Conservation (phyloP, 2,797 vertebrate species). For the Eremophila alpestris region DNA sequence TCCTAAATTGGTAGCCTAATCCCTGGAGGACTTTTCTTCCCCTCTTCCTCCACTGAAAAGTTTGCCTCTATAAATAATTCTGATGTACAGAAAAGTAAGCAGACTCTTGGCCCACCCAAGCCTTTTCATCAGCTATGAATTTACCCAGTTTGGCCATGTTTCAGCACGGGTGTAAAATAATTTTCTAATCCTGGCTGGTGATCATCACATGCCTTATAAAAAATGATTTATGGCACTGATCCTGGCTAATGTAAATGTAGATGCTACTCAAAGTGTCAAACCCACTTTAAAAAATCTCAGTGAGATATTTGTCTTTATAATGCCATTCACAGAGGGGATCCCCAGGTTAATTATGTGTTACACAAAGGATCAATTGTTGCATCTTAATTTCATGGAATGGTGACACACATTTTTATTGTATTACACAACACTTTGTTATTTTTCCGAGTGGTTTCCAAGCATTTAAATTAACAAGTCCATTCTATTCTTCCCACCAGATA, state of each 20-base stretch:
- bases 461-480: neutral
- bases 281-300: neutral
- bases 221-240: constrained; percentile 15
- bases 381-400: neutral
- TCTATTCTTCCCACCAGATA: neutral
- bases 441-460: neutral
- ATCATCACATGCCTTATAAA: neutral
- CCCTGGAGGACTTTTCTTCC: neutral
- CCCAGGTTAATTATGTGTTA: neutral
- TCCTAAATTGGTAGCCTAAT: constrained; percentile 19
- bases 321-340: neutral
- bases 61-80: constrained; percentile 5
- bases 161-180: neutral
- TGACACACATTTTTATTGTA: neutral
- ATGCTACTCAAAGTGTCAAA: neutral
- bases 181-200: neutral
- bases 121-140: neutral
- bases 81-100: neutral
- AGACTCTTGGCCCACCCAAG: neutral
- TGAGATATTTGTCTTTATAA: constrained; percentile 25
- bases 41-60: neutral
- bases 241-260: neutral
- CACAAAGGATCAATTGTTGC: neutral
- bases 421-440: neutral
- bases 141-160: neutral